Evolutionary conservation across 1,140 invertebrate genomes (phyloP), one percentile per base, ranked within the genome.

Genomic region (Tetranychus urticae): DNA sequence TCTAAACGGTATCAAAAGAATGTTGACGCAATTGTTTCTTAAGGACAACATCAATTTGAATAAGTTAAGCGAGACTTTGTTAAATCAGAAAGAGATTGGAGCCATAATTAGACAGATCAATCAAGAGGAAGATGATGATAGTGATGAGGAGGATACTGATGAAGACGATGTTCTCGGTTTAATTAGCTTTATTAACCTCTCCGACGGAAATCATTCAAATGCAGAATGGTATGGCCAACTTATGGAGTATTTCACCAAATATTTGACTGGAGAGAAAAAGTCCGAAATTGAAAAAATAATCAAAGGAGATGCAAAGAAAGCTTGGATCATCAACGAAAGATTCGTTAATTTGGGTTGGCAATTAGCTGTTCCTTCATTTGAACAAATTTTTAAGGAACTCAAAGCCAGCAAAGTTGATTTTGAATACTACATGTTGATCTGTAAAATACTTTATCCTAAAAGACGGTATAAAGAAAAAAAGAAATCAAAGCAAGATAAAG

Each of bases 261-360:
- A 56, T 36, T 12, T 39, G 8, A 36, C 34, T 6, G 37, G 37
- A 4, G 34, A 35, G 5, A 56, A 56, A 56, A 56, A 56, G 12
- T 14, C 12, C 5, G 55, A 35, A n/a, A 56, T 56, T n/a, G 55
- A 35, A 56, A 36, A 36, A 35, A 6, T 56, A 6, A 35, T 56
- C 8, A 14, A 56, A 39, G 37, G 14, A n/a, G 34, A 42, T 6
- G 77, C 33, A 8, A 36, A 7, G n/a, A 56, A 37, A 37, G 34
- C 12, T 36, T 56, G 34, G 34, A 39, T 56, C 8, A 23, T 56
- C 12, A 56, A 56, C 23, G 33, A 36, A 10, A 36, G 55, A 56
- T 56, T 56, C 36, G 55, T 56, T n/a, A 56, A 56, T 56, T 36
- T 56, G 33, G 34, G 14, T 10, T 39, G 34, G 34, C 34, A 36